Percentiles rank a stretch among this genome's conserved stretches.
These are phyloP conservation scores for Venusia cambrica DNA, from an alignment of 2,888 invertebrate genomes.

Conservation along the genomic window DNA sequence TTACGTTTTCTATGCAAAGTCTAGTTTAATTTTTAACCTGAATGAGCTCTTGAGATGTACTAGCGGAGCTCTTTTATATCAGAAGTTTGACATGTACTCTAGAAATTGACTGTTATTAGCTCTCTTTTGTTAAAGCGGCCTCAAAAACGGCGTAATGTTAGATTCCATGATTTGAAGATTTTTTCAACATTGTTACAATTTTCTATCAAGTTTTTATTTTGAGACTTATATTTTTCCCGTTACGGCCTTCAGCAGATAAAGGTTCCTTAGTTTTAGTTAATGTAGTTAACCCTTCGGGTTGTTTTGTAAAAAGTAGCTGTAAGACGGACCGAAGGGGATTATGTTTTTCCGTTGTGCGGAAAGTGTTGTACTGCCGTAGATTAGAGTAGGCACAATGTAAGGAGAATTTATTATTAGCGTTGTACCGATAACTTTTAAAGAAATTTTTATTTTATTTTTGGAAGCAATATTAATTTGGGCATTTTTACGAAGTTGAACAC, in stretches of 20 bases:
- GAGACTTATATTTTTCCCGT: slow-evolving; percentile 22
- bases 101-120: slow-evolving; percentile 22
- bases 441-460: slow-evolving; percentile 4
- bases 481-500: slow-evolving; percentile 24
- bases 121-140: slow-evolving; percentile 30
- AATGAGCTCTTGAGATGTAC: slow-evolving; percentile 7
- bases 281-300: slow-evolving; percentile 57
- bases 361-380: slow-evolving; percentile 77
- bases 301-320: slow-evolving; percentile 64
- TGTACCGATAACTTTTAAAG: slow-evolving; percentile 48
- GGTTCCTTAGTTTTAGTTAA: slow-evolving; percentile 70
- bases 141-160: slow-evolving; percentile 22
- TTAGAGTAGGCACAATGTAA: slow-evolving; percentile 69
- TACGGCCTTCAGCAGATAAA: slow-evolving; percentile 66
- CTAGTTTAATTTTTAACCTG: slow-evolving; percentile 10
- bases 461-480: too few relatives aligned
- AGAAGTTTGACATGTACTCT: slow-evolving; percentile 21
- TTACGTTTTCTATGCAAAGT: slow-evolving; percentile 17
- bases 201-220: slow-evolving; percentile 13
- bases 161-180: slow-evolving; percentile 15
- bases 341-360: slow-evolving; percentile 79
- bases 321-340: slow-evolving; percentile 62
- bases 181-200: slow-evolving; percentile 7
- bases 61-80: slow-evolving; percentile 13
- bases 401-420: slow-evolving; percentile 50